Base-by-base conservation (phyloP, 2,797 vertebrate genomes). In the Amphiprion clarkii region DNA sequence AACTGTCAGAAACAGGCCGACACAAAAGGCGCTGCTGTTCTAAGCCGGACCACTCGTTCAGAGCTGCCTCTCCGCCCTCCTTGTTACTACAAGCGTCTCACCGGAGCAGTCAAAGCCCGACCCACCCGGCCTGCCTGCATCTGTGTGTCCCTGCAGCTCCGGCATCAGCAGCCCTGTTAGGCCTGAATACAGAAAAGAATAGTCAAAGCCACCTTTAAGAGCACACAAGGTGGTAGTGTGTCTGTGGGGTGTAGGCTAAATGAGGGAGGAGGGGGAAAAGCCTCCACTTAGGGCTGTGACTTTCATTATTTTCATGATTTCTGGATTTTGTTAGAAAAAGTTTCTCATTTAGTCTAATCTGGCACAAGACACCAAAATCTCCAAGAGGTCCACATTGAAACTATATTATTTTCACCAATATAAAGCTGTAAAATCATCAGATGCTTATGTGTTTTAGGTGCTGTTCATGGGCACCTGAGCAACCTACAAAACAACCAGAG, bases 11-110 rank as follows among this genome's bases (percentile, higher is more conserved):
- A 88, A 87, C 74, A 62, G 71, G 83, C 85, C 94, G 88, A 94
- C 89, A 94, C 90, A 94, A 94, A 95, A 94, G 92, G 78, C 76
- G 16, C 87, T 78, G 93, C 91, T 94, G 91, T 94, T 93, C 87
- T 53, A 21, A 86, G 79, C 56, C 3, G 44, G 65, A 70, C 74
- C 70, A 4, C 81, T 81, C 66, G 65, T 23, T 29, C 81, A 51
- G 42, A 57, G 67, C 65, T 27, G 55, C 80, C 40, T 79, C 82
- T 80, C 74, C 27, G 12, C 82, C 78, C 72, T 67, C 66, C 61
- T 63, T 70, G 76, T 79, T 72, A 64, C 83, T 53, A 53, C 40
- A 49, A 25, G 56, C 48, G 40, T 86, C 87, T 87, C 74, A 62
- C 67, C 52, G 58, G 68, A 58, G 71, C 82, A 67, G 46, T 74